Percentiles rank a stretch among this genome's conserved stretches.
phyloP scores from a whole-genome alignment of 2,888 invertebrate species.

The Hemistola chrysoprasaria region DNA sequence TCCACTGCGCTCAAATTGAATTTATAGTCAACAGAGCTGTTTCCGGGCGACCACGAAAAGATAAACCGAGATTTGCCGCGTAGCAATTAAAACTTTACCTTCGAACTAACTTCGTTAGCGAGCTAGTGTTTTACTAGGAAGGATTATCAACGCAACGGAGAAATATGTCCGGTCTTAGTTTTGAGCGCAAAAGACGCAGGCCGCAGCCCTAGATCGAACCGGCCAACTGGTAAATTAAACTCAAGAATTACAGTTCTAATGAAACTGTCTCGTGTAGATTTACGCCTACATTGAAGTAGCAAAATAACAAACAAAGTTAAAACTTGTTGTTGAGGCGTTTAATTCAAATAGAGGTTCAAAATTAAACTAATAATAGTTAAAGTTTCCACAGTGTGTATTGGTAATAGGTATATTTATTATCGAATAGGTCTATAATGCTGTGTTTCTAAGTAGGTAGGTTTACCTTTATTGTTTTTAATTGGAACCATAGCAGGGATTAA shows the following conservation, averaged over 20 bases:
- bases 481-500: too few relatives aligned
- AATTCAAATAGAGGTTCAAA: too few relatives aligned
- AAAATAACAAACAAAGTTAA: conserved; percentile 16
- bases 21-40: conserved; percentile 75
- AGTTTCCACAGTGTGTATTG: too few relatives aligned
- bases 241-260: conserved; percentile 49
- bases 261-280: conserved; percentile 53
- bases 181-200: conserved; percentile 42
- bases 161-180: conserved; percentile 66
- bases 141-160: conserved; percentile 61
- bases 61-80: conserved; percentile 76
- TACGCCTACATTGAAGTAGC: conserved; percentile 37
- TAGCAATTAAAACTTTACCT: conserved; percentile 81
- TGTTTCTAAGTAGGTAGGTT: too few relatives aligned
- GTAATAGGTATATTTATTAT: too few relatives aligned
- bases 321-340: too few relatives aligned
- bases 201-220: conserved; percentile 48
- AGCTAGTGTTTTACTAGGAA: conserved; percentile 60
- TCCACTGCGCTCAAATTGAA: conserved; percentile 64
- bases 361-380: too few relatives aligned
- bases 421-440: too few relatives aligned
- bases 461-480: too few relatives aligned
- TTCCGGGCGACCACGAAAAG: conserved; percentile 71
- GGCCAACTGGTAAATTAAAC: conserved; percentile 63
- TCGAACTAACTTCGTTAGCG: conserved; percentile 75